Base-by-base conservation (phyloP, 2,113 vertebrate species). In the Lepus americanus region DNA sequence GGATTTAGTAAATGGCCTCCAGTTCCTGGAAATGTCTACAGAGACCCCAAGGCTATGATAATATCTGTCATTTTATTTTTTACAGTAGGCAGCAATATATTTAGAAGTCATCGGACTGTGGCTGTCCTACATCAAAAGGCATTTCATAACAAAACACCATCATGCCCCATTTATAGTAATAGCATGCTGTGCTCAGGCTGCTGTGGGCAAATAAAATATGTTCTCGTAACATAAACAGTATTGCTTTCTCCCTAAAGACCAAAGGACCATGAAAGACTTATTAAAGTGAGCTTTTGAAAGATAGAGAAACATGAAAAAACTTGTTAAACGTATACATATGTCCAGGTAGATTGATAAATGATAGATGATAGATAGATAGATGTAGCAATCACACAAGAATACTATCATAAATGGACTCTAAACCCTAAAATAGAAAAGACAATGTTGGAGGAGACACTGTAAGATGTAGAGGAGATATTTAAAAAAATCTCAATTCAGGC, bases 141-240 rank as follows among this genome's bases (percentile, higher is more conserved):
- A 3, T 98, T 98, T 98, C 95, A 97, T 97, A 98, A 98, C 97
- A 98, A 98, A 98, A 97, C 93, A 89, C 89, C 84, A 93, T 89
- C 96, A 96, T 72, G 5, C 82, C 95, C 96, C 98, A 98, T 98
- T 98, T 98, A 97, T 97, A 98, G 97, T 98, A 98, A 98, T 89
- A 97, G 93, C 93, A 25, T 90, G 90, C 95, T 98, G 90, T 89
- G 91, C 69, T 97, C 82, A 89, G 95, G 88, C 90, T 97, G 96
- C 97, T 96, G 93, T 95, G 89, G 92, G 93, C 96, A 98, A 98
- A 98, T 95, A 94, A 98, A 98, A 98, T 94, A 97, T 96, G 36
- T 94, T 97, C 95, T 88, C 95, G 63, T 95, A 97, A 96, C 29
- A 98, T 95, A 98, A 98, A 97, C 84, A 98, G 91, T 72, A 67